Evolutionary conservation across 2,797 vertebrate genomes (phyloP), one percentile per base, ranked within the genome.

Genomic region (Pogoniulus pusillus): DNA sequence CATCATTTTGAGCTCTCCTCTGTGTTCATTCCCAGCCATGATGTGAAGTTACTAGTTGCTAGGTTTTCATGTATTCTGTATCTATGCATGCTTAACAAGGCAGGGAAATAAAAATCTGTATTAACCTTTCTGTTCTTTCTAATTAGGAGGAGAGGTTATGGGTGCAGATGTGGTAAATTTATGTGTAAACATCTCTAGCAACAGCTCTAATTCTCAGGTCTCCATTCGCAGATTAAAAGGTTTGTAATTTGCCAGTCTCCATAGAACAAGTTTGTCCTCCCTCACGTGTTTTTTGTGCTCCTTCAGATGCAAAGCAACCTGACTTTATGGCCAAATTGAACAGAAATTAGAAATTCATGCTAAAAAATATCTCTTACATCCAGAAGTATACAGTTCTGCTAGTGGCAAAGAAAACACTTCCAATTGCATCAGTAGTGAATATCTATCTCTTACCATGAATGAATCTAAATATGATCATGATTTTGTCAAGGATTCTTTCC

Each of bases 391-490:
- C 49, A 75, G 41, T 32, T 43, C 27, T 47, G 16, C 39, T 53
- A 89, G n/a, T 8, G 75, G 43, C 59, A 78, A 45, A 16, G 24
- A 74, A 47, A 63, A 69, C 9, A 47, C 26, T 59, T 89, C 83
- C 34, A 72, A 51, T 5, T 47, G 45, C 29, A 82, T 64, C 22
- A 83, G 26, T 9, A 13, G 34, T 55, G 30, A 73, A 76, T 11
- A 7, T 5, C 12, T 58, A 41, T 63, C 66, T 82, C 98, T 97
- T 97, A 98, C 98, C 97, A 24, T 98, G 98, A 91, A 98, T 98
- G 93, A 98, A 98, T 94, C 98, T 94, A 95, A 98, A 98, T 85
- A 98, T 97, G 62, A 98, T 98, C 98, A 98, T 98, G 85, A 98
- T 97, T 96, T 98, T 98, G 94, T 98, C 98, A 82, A 98, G 97